Percentiles rank a stretch among this genome's conserved stretches.
phyloP scores from a whole-genome alignment of 2,113 vertebrate genomes.

The Sinocyclocheilus grahami region DNA sequence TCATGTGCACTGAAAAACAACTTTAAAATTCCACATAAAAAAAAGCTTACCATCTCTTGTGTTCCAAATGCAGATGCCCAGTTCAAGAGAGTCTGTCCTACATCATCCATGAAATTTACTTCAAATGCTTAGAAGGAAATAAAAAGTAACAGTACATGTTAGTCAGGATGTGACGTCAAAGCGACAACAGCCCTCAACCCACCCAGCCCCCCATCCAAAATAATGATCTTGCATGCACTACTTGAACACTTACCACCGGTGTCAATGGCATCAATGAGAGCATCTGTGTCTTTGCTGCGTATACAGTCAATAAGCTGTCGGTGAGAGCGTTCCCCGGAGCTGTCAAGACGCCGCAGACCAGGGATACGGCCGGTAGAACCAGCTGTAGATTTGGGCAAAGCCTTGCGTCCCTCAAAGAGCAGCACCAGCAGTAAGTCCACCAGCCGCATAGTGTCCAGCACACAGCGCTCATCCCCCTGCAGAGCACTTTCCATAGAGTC shows the following conservation, averaged over 20 bases:
- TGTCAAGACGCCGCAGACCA: slow-evolving; percentile 91
- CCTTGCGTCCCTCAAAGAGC: slow-evolving; percentile 97
- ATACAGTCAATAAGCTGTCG: slow-evolving; percentile 99
- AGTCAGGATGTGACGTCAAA: background rate
- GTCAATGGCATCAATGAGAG: slow-evolving; percentile 97
- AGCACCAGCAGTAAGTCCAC: slow-evolving; percentile 98
- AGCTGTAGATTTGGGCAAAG: slow-evolving; percentile 95
- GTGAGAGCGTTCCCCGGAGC: slow-evolving; percentile 95
- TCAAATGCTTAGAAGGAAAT: slow-evolving; percentile 86
- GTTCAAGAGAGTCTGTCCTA: slow-evolving; percentile 96
- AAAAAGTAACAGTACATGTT: background rate
- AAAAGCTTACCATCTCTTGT: slow-evolving; percentile 93
- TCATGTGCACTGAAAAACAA: background rate
- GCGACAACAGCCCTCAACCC: background rate
- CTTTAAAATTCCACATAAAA: background rate
- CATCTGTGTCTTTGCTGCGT: slow-evolving; percentile 98
- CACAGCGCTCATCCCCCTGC: slow-evolving; percentile 97
- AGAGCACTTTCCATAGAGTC: slow-evolving; percentile 98
- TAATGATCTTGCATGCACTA: background rate
- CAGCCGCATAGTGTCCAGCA: slow-evolving; percentile 98
- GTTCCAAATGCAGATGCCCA: slow-evolving; percentile 99
- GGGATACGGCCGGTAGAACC: slow-evolving; percentile 97
- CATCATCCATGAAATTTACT: slow-evolving; percentile 99
- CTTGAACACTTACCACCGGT: slow-evolving; percentile 84
- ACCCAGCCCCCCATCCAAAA: background rate